phyloP scores from a whole-genome alignment of 2,113 vertebrate genomes.

The Spermophilus dauricus region DNA sequence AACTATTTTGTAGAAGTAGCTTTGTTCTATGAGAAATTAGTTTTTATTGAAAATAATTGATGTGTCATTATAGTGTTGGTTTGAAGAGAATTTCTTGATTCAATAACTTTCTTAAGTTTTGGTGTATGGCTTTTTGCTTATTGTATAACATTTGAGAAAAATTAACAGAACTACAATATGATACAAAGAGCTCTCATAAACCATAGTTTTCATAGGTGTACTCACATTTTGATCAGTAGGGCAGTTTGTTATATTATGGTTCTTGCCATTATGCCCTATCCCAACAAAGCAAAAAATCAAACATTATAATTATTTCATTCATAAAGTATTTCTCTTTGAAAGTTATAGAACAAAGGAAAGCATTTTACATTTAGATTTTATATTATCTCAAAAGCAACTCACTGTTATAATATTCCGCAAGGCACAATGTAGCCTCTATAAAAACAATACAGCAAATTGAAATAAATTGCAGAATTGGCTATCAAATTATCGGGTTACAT shows the following conservation, averaged over 20 bases:
- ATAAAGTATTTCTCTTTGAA: constrained; percentile 71
- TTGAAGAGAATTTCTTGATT: constrained; percentile 37
- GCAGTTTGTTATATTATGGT: constrained; percentile 34
- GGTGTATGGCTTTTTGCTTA: neutral
- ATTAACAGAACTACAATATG: neutral
- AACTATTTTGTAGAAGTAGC: neutral
- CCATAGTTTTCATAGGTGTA: neutral
- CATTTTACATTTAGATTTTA: constrained; percentile 84
- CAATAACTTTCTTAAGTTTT: neutral
- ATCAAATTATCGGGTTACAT: constrained; percentile 74
- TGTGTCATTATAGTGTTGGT: neutral
- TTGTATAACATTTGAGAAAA: constrained; percentile 19
- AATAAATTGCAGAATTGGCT: constrained; percentile 80
- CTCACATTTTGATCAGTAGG: neutral
- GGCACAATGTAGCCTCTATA: constrained; percentile 68
- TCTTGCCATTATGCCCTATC: neutral
- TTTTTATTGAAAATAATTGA: neutral
- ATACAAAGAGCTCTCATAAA: neutral
- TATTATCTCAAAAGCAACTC: constrained; percentile 79
- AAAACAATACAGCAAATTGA: constrained; percentile 78
- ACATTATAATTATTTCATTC: constrained; percentile 50
- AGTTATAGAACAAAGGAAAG: constrained; percentile 75
- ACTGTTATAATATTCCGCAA: constrained; percentile 73
- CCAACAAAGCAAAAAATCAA: constrained; percentile 67
- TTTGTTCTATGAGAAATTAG: constrained; percentile 12